Percentiles rank a stretch among this genome's conserved stretches.
Evolutionary conservation across 2,113 vertebrate species (phyloP).

Genomic region (Hippocampus zosterae): DNA sequence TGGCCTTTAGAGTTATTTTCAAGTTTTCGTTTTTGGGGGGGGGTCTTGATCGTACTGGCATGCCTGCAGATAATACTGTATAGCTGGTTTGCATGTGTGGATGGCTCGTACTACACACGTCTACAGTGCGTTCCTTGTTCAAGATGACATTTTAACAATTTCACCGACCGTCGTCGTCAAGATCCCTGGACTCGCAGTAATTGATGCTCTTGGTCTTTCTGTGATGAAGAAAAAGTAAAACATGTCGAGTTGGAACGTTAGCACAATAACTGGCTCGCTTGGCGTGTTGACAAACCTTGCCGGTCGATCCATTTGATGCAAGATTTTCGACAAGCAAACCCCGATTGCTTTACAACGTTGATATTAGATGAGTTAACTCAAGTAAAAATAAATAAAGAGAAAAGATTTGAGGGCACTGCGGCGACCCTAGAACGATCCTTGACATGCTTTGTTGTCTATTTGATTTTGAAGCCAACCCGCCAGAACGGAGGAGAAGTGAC

Average conservation of each 20-base stretch:
- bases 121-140: background rate
- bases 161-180: constrained; percentile 65
- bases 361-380: background rate
- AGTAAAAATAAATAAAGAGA: background rate
- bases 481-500: constrained; percentile 44
- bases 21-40: background rate
- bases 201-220: constrained; percentile 67
- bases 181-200: constrained; percentile 58
- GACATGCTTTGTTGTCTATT: background rate
- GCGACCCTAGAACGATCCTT: background rate
- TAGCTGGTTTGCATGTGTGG: background rate
- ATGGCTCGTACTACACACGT: background rate
- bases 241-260: background rate
- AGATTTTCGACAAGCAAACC: background rate
- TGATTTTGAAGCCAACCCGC: constrained; percentile 43
- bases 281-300: constrained; percentile 49
- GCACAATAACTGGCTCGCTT: rapidly evolving
- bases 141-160: background rate
- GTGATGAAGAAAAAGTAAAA: constrained; percentile 23
- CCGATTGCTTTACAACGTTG: background rate
- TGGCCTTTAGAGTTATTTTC: background rate
- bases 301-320: constrained; percentile 61
- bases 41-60: background rate
- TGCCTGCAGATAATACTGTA: background rate
- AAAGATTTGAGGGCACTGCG: background rate